Evolutionary conservation across 2,888 invertebrate genomes (phyloP), one percentile per base, ranked within the genome.

Genomic region (Salpingus planirostris): DNA sequence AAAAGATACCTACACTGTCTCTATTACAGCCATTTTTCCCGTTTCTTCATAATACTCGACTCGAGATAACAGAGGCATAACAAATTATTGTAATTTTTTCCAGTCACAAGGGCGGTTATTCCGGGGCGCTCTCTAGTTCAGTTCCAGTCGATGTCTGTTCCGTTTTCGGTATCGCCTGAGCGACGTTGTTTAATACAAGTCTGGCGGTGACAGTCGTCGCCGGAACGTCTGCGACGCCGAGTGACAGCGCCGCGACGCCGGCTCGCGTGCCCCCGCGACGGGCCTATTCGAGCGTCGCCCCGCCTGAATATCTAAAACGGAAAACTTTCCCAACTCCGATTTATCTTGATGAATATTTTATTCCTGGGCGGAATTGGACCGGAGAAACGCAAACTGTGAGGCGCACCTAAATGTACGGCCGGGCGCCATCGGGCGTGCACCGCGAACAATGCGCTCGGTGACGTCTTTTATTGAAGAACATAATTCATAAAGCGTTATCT

Each of bases 121-220:
- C n/a, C n/a, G n/a, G n/a, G n/a, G n/a, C n/a, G n/a, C n/a, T n/a
- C n/a, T n/a, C n/a, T n/a, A n/a, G n/a, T n/a, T n/a, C n/a, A n/a
- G n/a, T n/a, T n/a, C n/a, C n/a, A n/a, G n/a, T n/a, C n/a, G n/a
- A n/a, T n/a, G n/a, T n/a, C n/a, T n/a, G n/a, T n/a, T n/a, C n/a
- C n/a, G n/a, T n/a, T n/a, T n/a, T n/a, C n/a, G n/a, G n/a, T n/a
- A n/a, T n/a, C n/a, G n/a, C n/a, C n/a, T n/a, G n/a, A n/a, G 40
- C 34, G 43, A 43, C 46, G 41, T 46, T 45, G 43, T 49, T 49
- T 47, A 49, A 49, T 49, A 44, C 44, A 40, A 46, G 38, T 40
- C 47, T 50, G 50, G 27, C 27, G 30, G 42, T 47, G 50, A 47
- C 50, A 46, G 47, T 42, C 38, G 44, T 36, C 38, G 41, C 36